These are phyloP conservation scores for Ardeotis arabs DNA, from an alignment of 2,113 vertebrate genomes.

Conservation along the genomic window DNA sequence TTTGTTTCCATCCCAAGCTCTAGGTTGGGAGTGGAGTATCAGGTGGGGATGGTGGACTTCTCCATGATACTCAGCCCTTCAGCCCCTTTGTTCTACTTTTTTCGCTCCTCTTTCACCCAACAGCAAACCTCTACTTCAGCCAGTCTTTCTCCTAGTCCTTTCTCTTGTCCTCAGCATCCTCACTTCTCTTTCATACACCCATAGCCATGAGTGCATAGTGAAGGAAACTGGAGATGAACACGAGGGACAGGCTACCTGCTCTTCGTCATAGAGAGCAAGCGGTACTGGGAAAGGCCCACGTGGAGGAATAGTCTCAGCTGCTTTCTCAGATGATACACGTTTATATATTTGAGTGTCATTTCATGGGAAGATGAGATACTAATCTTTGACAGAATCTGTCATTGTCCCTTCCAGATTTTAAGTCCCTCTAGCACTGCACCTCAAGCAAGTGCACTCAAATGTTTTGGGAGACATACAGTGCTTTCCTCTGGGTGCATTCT, in stretches of 20 bases:
- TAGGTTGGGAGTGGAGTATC: neutral
- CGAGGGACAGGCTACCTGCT: neutral
- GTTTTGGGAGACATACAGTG: neutral
- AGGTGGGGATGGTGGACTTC: neutral
- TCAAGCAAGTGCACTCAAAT: neutral
- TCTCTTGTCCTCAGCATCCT: neutral
- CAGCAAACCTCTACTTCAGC: neutral
- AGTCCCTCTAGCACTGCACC: neutral
- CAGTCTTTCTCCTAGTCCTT: neutral
- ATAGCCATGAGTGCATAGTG: neutral
- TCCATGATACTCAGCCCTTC: neutral
- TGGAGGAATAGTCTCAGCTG: neutral
- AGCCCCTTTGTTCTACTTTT: neutral
- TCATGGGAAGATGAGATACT: neutral
- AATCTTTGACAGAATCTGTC: neutral
- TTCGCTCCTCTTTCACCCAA: too few relatives aligned
- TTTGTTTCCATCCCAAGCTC: neutral
- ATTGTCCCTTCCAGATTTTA: neutral
- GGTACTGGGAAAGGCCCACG: neutral
- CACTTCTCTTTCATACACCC: neutral
- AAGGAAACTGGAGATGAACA: neutral
- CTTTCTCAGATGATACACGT: neutral
- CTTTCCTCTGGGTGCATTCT: neutral
- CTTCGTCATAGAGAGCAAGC: neutral
- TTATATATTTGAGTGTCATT: neutral